Evolutionary conservation across 30 jellyfish, hydroid and myxozoan species (phyloP).

Genomic region (Chrysaora quinquecirrha): DNA sequence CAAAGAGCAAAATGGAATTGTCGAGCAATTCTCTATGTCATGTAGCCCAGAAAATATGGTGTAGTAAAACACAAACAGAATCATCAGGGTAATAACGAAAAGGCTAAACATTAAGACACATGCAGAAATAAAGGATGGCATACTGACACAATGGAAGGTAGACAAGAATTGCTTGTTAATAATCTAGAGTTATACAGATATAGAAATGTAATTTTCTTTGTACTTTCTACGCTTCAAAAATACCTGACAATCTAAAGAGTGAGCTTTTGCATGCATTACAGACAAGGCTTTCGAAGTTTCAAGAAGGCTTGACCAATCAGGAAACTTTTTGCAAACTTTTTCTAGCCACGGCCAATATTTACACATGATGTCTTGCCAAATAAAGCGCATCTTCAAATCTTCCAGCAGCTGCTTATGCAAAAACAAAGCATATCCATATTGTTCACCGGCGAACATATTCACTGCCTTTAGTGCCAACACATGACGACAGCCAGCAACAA

Average conservation of each 20-base stretch:
- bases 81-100: neutral
- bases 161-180: neutral
- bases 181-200: neutral
- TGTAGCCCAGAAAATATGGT: neutral
- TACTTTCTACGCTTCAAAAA: constrained; percentile 3
- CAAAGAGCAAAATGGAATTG: too few species aligned
- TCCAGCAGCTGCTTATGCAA: constrained; percentile 1
- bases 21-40: too few species aligned
- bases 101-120: neutral
- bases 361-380: neutral
- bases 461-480: neutral
- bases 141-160: neutral
- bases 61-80: too few species aligned
- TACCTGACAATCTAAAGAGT: constrained; percentile 58
- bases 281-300: constrained; percentile 47
- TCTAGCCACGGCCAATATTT: neutral
- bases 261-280: constrained; percentile 53
- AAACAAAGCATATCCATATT: neutral
- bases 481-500: neutral
- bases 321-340: constrained; percentile 22
- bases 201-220: neutral
- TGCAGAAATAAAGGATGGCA: neutral
- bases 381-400: neutral
- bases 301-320: constrained; percentile 21
- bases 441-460: neutral